Percentiles rank a stretch among this genome's conserved stretches.
These are phyloP conservation scores for Catajapyx aquilonaris DNA, from an alignment of 1,140 invertebrate genomes.

Conservation along the genomic window DNA sequence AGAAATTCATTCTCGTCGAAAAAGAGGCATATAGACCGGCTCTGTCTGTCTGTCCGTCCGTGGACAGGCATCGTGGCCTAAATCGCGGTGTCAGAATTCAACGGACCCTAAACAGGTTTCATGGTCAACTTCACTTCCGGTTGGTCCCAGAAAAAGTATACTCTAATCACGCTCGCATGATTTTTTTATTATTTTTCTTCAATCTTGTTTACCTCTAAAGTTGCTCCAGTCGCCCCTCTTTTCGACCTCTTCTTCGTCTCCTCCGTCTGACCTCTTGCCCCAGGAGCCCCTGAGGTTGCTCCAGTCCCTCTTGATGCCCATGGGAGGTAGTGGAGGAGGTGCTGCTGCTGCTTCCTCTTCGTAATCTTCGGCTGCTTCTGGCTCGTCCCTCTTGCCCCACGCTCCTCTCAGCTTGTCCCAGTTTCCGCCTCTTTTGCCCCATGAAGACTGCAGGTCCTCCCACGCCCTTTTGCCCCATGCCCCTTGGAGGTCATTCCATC, in stretches of 20 bases:
- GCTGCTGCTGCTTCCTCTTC: background rate
- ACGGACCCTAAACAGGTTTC: too few relatives aligned
- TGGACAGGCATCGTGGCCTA: too few relatives aligned
- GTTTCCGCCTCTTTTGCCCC: background rate
- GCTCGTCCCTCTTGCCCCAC: background rate
- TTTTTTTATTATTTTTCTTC: too few relatives aligned
- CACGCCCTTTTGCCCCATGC: background rate
- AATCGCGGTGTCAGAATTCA: too few relatives aligned
- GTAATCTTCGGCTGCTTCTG: background rate
- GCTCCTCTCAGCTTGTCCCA: background rate
- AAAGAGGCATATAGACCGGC: too few relatives aligned
- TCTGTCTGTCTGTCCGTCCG: too few relatives aligned
- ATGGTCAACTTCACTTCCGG: too few relatives aligned
- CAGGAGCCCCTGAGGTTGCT: conserved; percentile 34
- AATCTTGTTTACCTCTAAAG: conserved; percentile 6
- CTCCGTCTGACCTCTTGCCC: conserved; percentile 28
- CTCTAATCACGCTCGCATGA: too few relatives aligned
- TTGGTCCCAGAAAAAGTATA: too few relatives aligned
- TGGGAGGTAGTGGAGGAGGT: too few relatives aligned
- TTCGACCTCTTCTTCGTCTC: conserved; percentile 1
- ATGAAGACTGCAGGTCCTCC: background rate
- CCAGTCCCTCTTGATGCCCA: conserved; percentile 42
- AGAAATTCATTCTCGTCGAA: too few relatives aligned
- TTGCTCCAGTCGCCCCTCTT: conserved; percentile 8
- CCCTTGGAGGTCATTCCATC: conserved; percentile 11